phyloP scores from a whole-genome alignment of 2,888 invertebrate genomes.

The Melanostoma mellinum region DNA sequence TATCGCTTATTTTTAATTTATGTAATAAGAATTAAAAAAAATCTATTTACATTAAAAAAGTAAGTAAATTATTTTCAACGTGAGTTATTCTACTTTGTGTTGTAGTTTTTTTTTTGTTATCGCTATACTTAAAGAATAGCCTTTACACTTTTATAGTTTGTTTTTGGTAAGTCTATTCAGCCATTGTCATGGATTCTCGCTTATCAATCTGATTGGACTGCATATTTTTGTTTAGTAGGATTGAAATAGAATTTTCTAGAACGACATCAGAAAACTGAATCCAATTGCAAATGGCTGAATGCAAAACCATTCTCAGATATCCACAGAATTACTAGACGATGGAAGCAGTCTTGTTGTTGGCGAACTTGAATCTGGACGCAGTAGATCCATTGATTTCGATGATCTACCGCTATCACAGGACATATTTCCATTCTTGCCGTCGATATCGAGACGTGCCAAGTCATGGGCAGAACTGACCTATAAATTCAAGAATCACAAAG shows the following conservation, averaged over 20 bases:
- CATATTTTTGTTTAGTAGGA: background rate
- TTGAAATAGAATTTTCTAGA: slow-evolving; percentile 27
- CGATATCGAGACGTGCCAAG: slow-evolving; percentile 77
- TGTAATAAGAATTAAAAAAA: slow-evolving; percentile 29
- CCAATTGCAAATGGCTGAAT: slow-evolving; percentile 69
- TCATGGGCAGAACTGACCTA: slow-evolving; percentile 82
- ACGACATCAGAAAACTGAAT: slow-evolving; percentile 62
- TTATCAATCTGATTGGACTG: slow-evolving; percentile 40
- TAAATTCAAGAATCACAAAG: slow-evolving; percentile 28
- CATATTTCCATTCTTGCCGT: slow-evolving; percentile 73
- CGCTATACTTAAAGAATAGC: slow-evolving; percentile 35
- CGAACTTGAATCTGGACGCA: slow-evolving; percentile 75
- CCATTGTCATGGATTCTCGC: slow-evolving; percentile 56
- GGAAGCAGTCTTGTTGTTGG: slow-evolving; percentile 72
- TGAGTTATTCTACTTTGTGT: slow-evolving; percentile 14
- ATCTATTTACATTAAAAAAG: slow-evolving; percentile 46
- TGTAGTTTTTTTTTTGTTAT: slow-evolving; percentile 16
- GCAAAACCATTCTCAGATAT: slow-evolving; percentile 73
- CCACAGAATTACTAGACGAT: slow-evolving; percentile 69
- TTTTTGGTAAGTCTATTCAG: slow-evolving; percentile 52
- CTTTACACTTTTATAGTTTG: slow-evolving; percentile 28
- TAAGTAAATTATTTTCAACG: too few relatives aligned
- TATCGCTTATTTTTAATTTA: slow-evolving; percentile 34
- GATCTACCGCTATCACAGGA: slow-evolving; percentile 62
- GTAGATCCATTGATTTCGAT: slow-evolving; percentile 75